phyloP scores from a whole-genome alignment of 2,113 vertebrate genomes.

The Ceyx melanurus region DNA sequence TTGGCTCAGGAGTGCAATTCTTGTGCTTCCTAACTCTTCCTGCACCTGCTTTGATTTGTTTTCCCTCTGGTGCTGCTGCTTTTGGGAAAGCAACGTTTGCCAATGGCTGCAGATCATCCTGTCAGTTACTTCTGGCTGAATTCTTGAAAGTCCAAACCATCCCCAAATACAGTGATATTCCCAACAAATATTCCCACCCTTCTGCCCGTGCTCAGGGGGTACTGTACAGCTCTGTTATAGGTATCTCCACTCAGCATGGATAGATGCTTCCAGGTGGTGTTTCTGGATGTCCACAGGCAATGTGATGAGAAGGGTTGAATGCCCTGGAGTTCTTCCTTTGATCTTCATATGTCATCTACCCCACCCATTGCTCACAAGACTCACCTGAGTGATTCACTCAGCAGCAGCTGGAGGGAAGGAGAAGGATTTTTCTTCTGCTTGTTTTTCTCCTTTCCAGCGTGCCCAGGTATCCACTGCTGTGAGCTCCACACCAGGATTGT shows the following conservation, averaged over 20 bases:
- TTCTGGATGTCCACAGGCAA: background rate
- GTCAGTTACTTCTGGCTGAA: constrained; percentile 10
- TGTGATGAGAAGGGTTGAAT: background rate
- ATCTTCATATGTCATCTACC: background rate
- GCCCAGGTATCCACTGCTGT: background rate
- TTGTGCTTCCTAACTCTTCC: constrained; percentile 19
- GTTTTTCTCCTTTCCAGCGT: background rate
- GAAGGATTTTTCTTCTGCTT: background rate
- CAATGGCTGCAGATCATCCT: constrained; percentile 25
- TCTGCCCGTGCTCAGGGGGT: rapidly evolving
- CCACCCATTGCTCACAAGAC: background rate
- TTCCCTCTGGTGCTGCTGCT: constrained; percentile 46
- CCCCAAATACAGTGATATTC: background rate
- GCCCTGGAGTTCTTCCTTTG: background rate
- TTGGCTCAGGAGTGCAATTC: constrained; percentile 34
- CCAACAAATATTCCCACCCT: background rate
- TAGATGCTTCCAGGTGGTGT: background rate
- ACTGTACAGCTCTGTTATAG: background rate
- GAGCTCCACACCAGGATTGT: rapidly evolving
- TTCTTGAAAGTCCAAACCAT: background rate
- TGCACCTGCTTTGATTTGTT: constrained; percentile 47
- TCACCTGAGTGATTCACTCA: background rate
- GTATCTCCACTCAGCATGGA: background rate
- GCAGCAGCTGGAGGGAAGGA: background rate
- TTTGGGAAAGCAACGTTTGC: constrained; percentile 6